These are phyloP conservation scores for Trilocha varians DNA, from an alignment of 2,888 invertebrate species.

Conservation along the genomic window DNA sequence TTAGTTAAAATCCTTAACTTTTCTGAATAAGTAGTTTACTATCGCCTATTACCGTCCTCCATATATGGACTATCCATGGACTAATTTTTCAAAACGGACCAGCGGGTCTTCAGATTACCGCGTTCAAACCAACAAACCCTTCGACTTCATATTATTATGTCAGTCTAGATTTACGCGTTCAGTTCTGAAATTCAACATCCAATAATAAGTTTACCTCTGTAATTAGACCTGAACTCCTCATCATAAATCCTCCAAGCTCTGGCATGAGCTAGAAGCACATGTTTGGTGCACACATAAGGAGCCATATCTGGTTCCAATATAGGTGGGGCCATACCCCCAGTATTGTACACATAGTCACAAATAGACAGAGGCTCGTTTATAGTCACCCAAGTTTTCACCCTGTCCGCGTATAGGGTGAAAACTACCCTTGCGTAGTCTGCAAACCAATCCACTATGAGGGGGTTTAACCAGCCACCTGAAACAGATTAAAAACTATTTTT, in stretches of 20 bases:
- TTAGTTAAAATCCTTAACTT: too few relatives aligned
- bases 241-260: slow-evolving; percentile 74
- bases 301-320: slow-evolving; percentile 46
- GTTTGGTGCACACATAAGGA: slow-evolving; percentile 75
- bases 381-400: slow-evolving; percentile 25
- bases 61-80: too few relatives aligned
- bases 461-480: slow-evolving; percentile 18
- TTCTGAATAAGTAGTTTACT: too few relatives aligned
- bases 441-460: slow-evolving; percentile 21
- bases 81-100: not conserved
- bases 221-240: slow-evolving; percentile 56
- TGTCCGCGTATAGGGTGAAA: slow-evolving; percentile 21
- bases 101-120: too few relatives aligned
- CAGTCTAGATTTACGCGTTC: too few relatives aligned
- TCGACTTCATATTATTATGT: too few relatives aligned
- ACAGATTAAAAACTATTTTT: not conserved
- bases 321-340: slow-evolving; percentile 43
- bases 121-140: too few relatives aligned
- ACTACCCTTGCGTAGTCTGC: slow-evolving; percentile 20
- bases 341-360: slow-evolving; percentile 40
- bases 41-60: too few relatives aligned
- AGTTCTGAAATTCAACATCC: not conserved
- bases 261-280: slow-evolving; percentile 78
- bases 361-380: slow-evolving; percentile 19
- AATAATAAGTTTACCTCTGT: slow-evolving; percentile 44